Base-by-base conservation (phyloP, 2,113 vertebrate species). In the Xenopus laevis region DNA sequence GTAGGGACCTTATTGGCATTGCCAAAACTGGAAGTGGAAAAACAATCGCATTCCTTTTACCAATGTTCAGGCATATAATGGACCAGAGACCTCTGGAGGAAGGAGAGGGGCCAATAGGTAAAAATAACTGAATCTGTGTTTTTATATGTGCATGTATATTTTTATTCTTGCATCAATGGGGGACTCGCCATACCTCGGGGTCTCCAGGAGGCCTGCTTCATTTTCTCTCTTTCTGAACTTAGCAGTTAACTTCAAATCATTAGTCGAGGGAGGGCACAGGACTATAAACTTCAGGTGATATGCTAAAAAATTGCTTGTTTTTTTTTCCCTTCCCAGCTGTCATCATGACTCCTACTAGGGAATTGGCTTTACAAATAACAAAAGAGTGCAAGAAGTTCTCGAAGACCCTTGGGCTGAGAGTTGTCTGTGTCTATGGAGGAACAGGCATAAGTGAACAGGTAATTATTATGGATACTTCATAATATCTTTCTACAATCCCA, bases 301-400 rank as follows among this genome's bases (percentile, higher is more conserved):
- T 40, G 33, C 33, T 40, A 40, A 40, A 40, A 6, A 40, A 40
- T 40, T 40, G 6, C 8, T 7, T 40, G 30, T 40, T 40, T 66
- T 18, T 1, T 46, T 83, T 77, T 86, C 46, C 78, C 68, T 80
- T 84, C 80, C 8, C 85, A 99, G 97, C 95, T 71, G 91, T 98
- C 68, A 98, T 99, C 81, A 96, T 98, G 95, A 99, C 97, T 33
- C 97, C 97, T 0, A 99, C 97, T 65, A 92, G 97, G 47, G 97
- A 99, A 86, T 68, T 99, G 84, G 97, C 97, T 65, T 88, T 99
- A 83, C 97, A 99, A 78, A 99, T 99, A 81, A 98, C 97, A 78
- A 99, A 99, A 85, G 97, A 99, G 84, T 98, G 97, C 47, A 99
- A 98, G 92, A 99, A 98, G 81, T 99, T 98, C 89, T 98, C 97